These are phyloP conservation scores for Dicyrtoma fusca DNA, from an alignment of 2,888 invertebrate genomes.

Conservation along the genomic window DNA sequence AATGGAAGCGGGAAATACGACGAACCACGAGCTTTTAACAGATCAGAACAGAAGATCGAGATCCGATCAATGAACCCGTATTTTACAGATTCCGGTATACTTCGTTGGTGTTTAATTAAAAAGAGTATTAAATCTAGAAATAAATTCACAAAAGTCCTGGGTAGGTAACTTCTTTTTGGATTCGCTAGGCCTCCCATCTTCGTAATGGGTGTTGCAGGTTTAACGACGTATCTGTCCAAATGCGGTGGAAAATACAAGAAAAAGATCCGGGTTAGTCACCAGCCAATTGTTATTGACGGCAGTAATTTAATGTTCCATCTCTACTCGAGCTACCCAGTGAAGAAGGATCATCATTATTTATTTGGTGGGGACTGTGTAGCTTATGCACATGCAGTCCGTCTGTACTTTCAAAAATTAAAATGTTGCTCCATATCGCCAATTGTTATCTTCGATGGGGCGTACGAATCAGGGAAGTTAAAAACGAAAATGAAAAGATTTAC, in stretches of 20 bases:
- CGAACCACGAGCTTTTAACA: no score
- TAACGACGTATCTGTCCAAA: constrained; percentile 76
- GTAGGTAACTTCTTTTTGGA: no score
- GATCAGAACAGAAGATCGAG: no score
- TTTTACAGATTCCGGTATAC: no score
- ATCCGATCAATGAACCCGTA: no score
- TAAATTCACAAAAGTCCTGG: no score
- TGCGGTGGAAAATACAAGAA: constrained; percentile 70
- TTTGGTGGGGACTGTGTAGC: constrained; percentile 87
- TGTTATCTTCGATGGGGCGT: constrained; percentile 80
- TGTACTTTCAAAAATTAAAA: constrained; percentile 71
- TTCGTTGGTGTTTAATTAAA: no score
- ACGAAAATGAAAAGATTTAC: constrained; percentile 62
- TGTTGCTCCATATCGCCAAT: constrained; percentile 73
- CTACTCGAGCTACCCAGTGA: constrained; percentile 60
- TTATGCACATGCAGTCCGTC: constrained; percentile 67
- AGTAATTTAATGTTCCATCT: constrained; percentile 74
- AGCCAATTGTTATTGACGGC: constrained; percentile 77
- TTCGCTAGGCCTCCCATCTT: background rate
- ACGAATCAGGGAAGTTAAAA: constrained; percentile 71
- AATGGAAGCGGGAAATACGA: no score
- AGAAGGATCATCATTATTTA: constrained; percentile 54
- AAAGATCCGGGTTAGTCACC: constrained; percentile 69
- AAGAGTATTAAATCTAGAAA: no score
- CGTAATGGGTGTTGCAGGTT: constrained; percentile 80